These are phyloP conservation scores for Verasper variegatus DNA, from an alignment of 2,113 vertebrate species.

Conservation along the genomic window DNA sequence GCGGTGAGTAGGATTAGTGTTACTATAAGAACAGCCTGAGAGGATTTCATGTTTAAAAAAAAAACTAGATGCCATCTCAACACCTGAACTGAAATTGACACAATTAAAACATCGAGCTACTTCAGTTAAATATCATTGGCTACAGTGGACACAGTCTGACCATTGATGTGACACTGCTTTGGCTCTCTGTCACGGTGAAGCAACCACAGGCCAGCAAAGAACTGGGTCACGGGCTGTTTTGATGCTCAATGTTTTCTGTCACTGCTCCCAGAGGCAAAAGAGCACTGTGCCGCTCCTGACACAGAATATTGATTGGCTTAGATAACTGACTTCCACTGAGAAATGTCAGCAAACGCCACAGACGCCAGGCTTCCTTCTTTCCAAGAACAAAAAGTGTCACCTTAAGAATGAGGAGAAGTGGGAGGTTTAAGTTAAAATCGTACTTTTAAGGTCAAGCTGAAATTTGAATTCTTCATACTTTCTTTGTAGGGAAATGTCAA, in stretches of 20 bases:
- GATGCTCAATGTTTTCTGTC: constrained; percentile 55
- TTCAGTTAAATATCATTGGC: not conserved
- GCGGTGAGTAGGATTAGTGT: too few species aligned
- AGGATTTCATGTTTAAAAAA: too few species aligned
- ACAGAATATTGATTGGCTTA: constrained; percentile 54
- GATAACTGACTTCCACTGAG: constrained; percentile 22
- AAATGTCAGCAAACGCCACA: constrained; percentile 36
- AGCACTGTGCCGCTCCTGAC: constrained; percentile 16
- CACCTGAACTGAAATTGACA: not conserved
- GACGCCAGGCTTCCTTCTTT: constrained; percentile 18
- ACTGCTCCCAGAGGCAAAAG: constrained; percentile 47
- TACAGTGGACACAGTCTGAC: constrained; percentile 4
- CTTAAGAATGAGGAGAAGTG: too few species aligned
- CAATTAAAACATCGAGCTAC: not conserved
- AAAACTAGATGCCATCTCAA: too few species aligned
- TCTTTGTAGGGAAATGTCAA: too few species aligned
- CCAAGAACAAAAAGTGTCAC: not conserved
- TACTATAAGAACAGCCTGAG: too few species aligned
- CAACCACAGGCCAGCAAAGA: constrained; percentile 36
- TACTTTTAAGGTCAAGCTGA: not conserved
- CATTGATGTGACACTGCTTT: not conserved
- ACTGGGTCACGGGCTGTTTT: constrained; percentile 64
- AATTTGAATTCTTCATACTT: not conserved
- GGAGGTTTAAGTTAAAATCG: not conserved
- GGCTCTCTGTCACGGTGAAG: constrained; percentile 7